Evolutionary conservation across 1,140 invertebrate species (phyloP), one percentile per base, ranked within the genome.

Genomic region (Musca domestica): DNA sequence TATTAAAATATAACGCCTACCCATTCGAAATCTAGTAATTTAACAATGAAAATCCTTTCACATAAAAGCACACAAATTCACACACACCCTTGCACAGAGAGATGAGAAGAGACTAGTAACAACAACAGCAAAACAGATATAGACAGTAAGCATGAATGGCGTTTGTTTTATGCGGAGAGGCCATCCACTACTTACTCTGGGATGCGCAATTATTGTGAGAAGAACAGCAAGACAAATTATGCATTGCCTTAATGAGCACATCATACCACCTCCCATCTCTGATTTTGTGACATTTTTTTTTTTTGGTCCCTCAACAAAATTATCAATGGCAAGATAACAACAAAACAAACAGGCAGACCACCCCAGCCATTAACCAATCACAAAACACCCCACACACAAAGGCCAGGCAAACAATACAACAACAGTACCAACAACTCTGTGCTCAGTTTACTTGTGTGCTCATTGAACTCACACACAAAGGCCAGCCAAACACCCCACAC

Each of bases 1-100:
- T 56, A 56, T 56, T 56, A 23, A 56, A 23, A 61, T 34, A 34
- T n/a, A 61, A 61, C 56, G 56, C 56, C 56, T 61, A 61, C 56
- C 19, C 17, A 41, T 41, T 41, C 2, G 2, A 41, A 61, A 27
- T 61, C 6, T 41, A 10, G 34, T 41, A 41, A 41, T 41, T 41
- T 10, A 5, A 41, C 34, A 41, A 17, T 61, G 56, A 34, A 61
- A 56, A 34, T 61, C 27, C 56, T 10, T 10, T n/a, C 25, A 61
- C 15, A 61, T 34, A 56, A 10, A 5, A 9, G 4, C 10, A 41
- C 34, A 41, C 34, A 41, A 5, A 30, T 3, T 30, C 19, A 54
- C 22, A 54, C 10, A 54, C 22, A 54, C 22, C 2, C 20, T 1
- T n/a, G n/a, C n/a, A n/a, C n/a, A n/a, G n/a, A n/a, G n/a, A n/a